phyloP scores from a whole-genome alignment of 2,888 invertebrate species.

The Dioctria rufipes region DNA sequence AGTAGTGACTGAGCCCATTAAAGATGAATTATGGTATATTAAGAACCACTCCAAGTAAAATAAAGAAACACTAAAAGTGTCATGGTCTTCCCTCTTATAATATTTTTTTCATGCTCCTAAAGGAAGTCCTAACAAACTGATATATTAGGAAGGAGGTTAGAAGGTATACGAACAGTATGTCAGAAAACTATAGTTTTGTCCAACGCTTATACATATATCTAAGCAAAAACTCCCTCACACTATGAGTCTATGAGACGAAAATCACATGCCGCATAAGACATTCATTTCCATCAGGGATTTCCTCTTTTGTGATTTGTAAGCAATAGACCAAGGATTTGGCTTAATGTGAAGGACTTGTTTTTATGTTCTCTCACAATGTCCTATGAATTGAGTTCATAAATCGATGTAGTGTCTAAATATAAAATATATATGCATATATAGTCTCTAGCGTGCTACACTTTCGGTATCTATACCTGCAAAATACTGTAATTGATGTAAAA shows the following conservation, averaged over 20 bases:
- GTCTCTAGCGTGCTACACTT: not conserved
- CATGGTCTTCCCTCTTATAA: not conserved
- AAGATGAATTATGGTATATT: slow-evolving; percentile 50
- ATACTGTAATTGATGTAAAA: slow-evolving; percentile 5
- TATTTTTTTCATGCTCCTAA: not conserved
- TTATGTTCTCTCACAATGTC: not conserved
- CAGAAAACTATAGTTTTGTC: too few species aligned
- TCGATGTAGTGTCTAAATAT: not conserved
- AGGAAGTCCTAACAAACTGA: not conserved
- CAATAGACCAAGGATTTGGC: slow-evolving; percentile 38
- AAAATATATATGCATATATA: not conserved
- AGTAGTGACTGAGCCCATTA: slow-evolving; percentile 45
- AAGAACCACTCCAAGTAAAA: slow-evolving; percentile 47
- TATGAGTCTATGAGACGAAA: not conserved
- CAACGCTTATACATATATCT: too few species aligned
- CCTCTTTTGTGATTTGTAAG: slow-evolving; percentile 30
- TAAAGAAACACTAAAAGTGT: slow-evolving; percentile 45
- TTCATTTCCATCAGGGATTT: not conserved
- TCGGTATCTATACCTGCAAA: not conserved
- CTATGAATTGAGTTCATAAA: not conserved
- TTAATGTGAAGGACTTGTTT: not conserved
- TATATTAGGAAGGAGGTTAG: not conserved
- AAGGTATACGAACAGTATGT: slow-evolving; percentile 11
- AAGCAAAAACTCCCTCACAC: slow-evolving; percentile 17
- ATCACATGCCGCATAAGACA: slow-evolving; percentile 10